These are phyloP conservation scores for Channallabes apus DNA, from an alignment of 2,797 vertebrate species.

Conservation along the genomic window DNA sequence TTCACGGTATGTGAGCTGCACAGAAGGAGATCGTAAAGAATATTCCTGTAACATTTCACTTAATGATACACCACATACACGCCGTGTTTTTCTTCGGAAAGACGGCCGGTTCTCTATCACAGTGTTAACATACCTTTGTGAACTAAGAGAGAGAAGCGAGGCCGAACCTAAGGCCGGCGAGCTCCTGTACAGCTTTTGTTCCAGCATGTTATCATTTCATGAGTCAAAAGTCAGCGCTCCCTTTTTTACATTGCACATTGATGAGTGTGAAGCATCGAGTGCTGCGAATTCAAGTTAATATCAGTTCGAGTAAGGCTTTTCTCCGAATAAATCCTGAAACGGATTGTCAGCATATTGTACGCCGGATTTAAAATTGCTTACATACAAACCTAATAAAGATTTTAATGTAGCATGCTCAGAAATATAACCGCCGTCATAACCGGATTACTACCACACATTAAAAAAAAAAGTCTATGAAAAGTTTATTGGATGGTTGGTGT, in stretches of 20 bases:
- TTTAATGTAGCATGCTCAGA: neutral
- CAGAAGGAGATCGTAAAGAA: neutral
- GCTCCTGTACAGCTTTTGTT: neutral
- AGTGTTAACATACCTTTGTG: neutral
- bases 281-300: neutral
- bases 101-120: neutral
- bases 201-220: neutral
- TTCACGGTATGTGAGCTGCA: neutral
- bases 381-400: slow-evolving; percentile 28
- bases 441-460: neutral
- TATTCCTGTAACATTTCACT: neutral
- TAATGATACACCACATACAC: neutral
- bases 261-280: neutral
- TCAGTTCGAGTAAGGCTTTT: neutral
- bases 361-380: neutral
- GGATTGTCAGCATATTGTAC: slow-evolving; percentile 8
- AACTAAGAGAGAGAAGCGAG: slow-evolving; percentile 57
- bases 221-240: neutral
- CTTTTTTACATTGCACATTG: neutral
- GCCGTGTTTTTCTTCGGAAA: neutral
- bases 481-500: neutral
- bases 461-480: neutral
- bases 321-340: slow-evolving; percentile 17
- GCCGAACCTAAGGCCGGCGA: slow-evolving; percentile 45
- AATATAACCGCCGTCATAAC: slow-evolving; percentile 7